Evolutionary conservation across 2,888 invertebrate genomes (phyloP), one percentile per base, ranked within the genome.

Genomic region (Lordiphosa andalusiaca): DNA sequence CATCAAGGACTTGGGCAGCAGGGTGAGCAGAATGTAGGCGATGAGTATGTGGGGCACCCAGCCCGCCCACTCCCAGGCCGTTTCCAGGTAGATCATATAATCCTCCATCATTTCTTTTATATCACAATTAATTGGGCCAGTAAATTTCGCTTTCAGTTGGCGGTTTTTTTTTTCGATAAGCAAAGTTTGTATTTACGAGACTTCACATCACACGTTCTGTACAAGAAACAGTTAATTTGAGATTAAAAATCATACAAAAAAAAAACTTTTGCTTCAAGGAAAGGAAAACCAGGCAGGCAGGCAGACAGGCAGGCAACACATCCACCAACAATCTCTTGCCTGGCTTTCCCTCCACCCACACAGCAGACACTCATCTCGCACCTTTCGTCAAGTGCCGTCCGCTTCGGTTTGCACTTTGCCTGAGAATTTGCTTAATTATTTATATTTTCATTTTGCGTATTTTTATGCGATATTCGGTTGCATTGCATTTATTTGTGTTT

Each of bases 1-100:
- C 25, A 62, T 50, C 56, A 87, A 64, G 0, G 87, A 81, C 63
- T 88, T 88, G 21, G 88, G 89, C 36, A 89, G 67, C 1, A 89
- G 73, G 0, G 88, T 88, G 23, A 89, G 53, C 9, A 88, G 65
- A n/a, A 86, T 87, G 51, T 87, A 87, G 25, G 72, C 59, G 42
- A 85, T 86, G 25, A 80, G 64, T 9, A 87, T 56, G 61, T 85
- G 87, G 5, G 86, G 85, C 36, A 85, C 48, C 46, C 85, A 86
- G 9, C 82, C 83, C 13, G 83, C 53, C 60, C 86, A 87, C 16
- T 73, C 56, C 84, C 87, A 85, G 37, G 59, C 69, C 30, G 64
- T 61, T 35, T 80, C 75, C 61, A 86, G 44, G 49, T 78, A 84
- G 10, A 50, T 7, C 47, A 64, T 52, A 61, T 71, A 73, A 16